Base-by-base conservation (phyloP, 2,888 invertebrate species). In the Neoscelio sp. region DNA sequence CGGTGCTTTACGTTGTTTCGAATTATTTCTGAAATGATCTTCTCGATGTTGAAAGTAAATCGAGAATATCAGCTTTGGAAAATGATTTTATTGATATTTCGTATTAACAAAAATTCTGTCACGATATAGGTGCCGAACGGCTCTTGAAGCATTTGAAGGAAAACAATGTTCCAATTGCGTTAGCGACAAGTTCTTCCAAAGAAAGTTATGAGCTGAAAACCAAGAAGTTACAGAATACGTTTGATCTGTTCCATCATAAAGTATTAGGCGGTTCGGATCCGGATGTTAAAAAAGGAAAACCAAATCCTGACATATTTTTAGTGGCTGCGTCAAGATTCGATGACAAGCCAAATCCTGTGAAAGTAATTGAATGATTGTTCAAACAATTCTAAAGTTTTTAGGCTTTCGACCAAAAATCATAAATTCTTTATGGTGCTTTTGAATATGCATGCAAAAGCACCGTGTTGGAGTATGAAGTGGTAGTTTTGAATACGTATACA, bases 211-310 rank as follows among this genome's bases (percentile, higher is more conserved):
- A 92, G 4, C 82, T 93, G 13, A 94, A 94, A 85, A 92, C 93
- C 0, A 89, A 89, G 50, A 89, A 92, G 52, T 91, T 92, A 77
- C 87, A 88, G 52, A 90, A 92, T n/a, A 70, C 93, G 5, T 92
- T 93, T 79, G 85, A 88, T 4, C 81, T 92, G 68, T 93, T 93
- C 84, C 87, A 91, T 80, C 94, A 94, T 82, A 89, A 92, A 68
- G 94, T 95, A 0, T 91, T 93, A 65, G 94, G 93, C 4, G 92
- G 93, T 33, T 92, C 92, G 42, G 95, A 95, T 88, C 92, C 94
- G 0, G 94, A 94, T 68, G 94, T 95, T 0, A 92, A 92, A 83
- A 87, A 91, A 40, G 94, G 95, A n/a, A 95, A 95, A 90, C 95
- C 95, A 2, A 92, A 92, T 40, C 95, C 95, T 0, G 95, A 95